Percentiles rank a stretch among this genome's conserved stretches.
Evolutionary conservation across 2,888 invertebrate genomes (phyloP).

Genomic region (Dioctria linearis): DNA sequence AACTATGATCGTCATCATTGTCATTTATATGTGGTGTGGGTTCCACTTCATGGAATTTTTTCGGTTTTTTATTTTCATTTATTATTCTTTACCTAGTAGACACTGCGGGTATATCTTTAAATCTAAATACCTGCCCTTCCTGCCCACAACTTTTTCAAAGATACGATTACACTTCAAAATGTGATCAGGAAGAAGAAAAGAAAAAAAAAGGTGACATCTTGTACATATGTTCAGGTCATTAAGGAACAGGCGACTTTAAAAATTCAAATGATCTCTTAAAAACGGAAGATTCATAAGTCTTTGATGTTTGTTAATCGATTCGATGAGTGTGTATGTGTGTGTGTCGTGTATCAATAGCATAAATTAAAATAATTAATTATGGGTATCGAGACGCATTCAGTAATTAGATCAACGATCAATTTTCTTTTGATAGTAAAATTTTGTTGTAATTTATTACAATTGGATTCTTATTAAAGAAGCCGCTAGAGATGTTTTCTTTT

Average conservation of each 20-base stretch:
- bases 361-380: too few species aligned
- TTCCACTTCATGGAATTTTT: constrained; percentile 42
- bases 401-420: too few species aligned
- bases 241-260: neutral
- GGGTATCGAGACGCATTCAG: too few species aligned
- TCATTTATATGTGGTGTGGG: constrained; percentile 27
- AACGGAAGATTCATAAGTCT: neutral
- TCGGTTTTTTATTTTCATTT: neutral
- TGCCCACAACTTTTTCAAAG: neutral
- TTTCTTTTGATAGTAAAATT: too few species aligned
- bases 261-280: neutral
- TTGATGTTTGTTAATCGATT: neutral
- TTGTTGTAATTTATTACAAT: too few species aligned
- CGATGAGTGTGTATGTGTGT: neutral
- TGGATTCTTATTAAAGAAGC: too few species aligned
- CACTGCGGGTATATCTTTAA: too few species aligned
- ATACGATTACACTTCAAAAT: neutral
- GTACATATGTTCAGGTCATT: neutral
- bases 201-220: neutral
- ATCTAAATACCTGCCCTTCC: neutral
- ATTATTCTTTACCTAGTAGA: neutral
- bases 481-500: too few species aligned
- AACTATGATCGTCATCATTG: neutral
- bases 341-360: too few species aligned
- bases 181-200: neutral